Evolutionary conservation across 2,888 invertebrate genomes (phyloP), one percentile per base, ranked within the genome.

Genomic region (Xestia sexstrigata): DNA sequence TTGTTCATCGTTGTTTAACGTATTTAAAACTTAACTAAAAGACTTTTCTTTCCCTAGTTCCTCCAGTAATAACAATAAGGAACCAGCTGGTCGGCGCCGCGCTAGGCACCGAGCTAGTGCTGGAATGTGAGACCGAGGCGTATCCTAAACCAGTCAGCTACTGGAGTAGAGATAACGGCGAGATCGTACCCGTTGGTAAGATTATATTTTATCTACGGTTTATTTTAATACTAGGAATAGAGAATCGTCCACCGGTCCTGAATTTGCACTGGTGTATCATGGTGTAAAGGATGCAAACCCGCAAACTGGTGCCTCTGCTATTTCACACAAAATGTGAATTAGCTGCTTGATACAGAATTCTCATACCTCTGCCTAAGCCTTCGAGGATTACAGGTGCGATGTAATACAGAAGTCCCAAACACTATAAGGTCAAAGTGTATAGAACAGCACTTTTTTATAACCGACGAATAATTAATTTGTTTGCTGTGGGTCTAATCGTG

Each of bases 131-230:
- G 91, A 98, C 98, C 1, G 98, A 98, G 90, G 98, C 98, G 1
- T 98, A 97, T 94, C 99, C 99, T 5, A 98, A 98, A 92, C 98
- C 98, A 49, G 98, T 98, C 88, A 98, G 98, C 94, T 98, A 98
- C 93, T 99, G 98, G 99, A 98, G 97, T 80, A 97, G 98, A 88
- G 98, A 98, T 89, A 97, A 96, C 58, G 98, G 98, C 52, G 98
- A 98, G 91, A 98, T 98, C 79, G 97, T 98, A 86, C 97, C 98
- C 76, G 97, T 98, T 90, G 98, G 98, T 98, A 95, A 97, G 97
- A 83, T 77, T 66, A 71, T 23, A 76, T 71, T 60, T 62, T 55
- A 65, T 65, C 65, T 65, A 58, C 26, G 17, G 55, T 77, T 60
- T 60, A 58, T 66, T 81, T 58, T 66, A 45, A 66, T 65, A 35